phyloP scores from a whole-genome alignment of 2,888 invertebrate species.

The Bombylius major region DNA sequence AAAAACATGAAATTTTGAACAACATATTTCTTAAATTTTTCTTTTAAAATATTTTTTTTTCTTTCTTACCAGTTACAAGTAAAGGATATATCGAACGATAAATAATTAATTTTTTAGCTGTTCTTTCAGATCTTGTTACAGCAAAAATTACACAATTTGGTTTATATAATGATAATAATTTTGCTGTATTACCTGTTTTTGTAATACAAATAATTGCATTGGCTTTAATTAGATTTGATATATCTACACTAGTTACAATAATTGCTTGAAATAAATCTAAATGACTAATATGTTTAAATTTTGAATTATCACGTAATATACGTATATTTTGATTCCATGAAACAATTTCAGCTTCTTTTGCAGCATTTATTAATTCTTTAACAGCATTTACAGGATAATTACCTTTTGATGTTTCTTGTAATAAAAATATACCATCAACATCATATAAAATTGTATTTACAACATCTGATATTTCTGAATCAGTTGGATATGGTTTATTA shows the following conservation, averaged over 20 bases:
- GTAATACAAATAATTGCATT: slow-evolving; percentile 80
- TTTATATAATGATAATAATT: slow-evolving; percentile 74
- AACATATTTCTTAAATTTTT: too few species aligned
- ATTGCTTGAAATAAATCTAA: slow-evolving; percentile 36
- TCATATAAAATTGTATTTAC: slow-evolving; percentile 73
- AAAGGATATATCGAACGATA: slow-evolving; percentile 77
- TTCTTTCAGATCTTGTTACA: slow-evolving; percentile 42
- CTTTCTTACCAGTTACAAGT: slow-evolving; percentile 51
- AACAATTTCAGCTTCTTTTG: slow-evolving; percentile 85
- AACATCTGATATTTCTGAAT: slow-evolving; percentile 69
- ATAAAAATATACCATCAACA: slow-evolving; percentile 67
- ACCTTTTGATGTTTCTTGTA: slow-evolving; percentile 69
- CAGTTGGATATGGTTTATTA: slow-evolving; percentile 56
- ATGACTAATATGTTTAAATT: slow-evolving; percentile 43
- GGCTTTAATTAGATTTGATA: slow-evolving; percentile 70
- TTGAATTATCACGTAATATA: slow-evolving; percentile 32
- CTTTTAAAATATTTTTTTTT: neutral
- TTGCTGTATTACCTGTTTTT: slow-evolving; percentile 40
- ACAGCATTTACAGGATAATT: slow-evolving; percentile 58
- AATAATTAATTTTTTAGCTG: slow-evolving; percentile 70
- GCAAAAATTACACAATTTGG: slow-evolving; percentile 83
- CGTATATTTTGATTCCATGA: slow-evolving; percentile 75
- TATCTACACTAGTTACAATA: slow-evolving; percentile 83
- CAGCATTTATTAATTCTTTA: slow-evolving; percentile 72
- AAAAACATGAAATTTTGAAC: too few species aligned